Conservation (phyloP, 2,113 vertebrate genomes). For the Calidris pygmaea region DNA sequence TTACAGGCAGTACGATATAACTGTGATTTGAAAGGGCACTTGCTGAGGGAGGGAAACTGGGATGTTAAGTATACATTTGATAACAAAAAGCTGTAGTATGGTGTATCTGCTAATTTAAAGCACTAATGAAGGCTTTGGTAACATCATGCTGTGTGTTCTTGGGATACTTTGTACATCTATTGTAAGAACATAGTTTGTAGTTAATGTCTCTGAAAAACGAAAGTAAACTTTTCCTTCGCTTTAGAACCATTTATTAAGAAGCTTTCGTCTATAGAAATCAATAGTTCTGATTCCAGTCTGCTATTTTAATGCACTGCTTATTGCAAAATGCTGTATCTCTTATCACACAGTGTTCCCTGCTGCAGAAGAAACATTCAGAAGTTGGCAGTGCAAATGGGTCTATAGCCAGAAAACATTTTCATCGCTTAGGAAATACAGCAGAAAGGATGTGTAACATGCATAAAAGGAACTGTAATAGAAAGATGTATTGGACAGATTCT, state of each 20-base stretch:
- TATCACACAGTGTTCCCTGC: constrained; percentile 18
- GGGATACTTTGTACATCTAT: neutral
- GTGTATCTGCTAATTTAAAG: constrained; percentile 51
- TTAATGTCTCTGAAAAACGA: neutral
- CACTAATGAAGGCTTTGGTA: constrained; percentile 45
- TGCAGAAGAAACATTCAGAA: neutral
- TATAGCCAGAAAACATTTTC: constrained; percentile 37
- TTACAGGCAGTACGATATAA: neutral
- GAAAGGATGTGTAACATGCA: neutral
- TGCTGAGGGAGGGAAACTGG: constrained; percentile 4
- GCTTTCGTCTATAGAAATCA: constrained; percentile 25
- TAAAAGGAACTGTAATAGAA: constrained; percentile 11
- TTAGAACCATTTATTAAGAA: constrained; percentile 25
- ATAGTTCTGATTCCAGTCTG: neutral
- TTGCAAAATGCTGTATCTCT: constrained; percentile 13
- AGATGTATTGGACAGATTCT: constrained; percentile 36
- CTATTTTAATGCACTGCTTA: constrained; percentile 12
- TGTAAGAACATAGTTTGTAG: neutral
- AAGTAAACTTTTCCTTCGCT: constrained; percentile 10
- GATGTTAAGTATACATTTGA: neutral
- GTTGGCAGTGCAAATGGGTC: neutral
- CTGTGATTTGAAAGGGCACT: constrained; percentile 22
- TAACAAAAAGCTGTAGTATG: constrained; percentile 36
- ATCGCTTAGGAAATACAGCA: constrained; percentile 22
- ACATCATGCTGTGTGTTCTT: neutral